Percentiles rank a stretch among this genome's conserved stretches.
Evolutionary conservation across 2,797 vertebrate species (phyloP).

Genomic region (Moxostoma hubbsi): DNA sequence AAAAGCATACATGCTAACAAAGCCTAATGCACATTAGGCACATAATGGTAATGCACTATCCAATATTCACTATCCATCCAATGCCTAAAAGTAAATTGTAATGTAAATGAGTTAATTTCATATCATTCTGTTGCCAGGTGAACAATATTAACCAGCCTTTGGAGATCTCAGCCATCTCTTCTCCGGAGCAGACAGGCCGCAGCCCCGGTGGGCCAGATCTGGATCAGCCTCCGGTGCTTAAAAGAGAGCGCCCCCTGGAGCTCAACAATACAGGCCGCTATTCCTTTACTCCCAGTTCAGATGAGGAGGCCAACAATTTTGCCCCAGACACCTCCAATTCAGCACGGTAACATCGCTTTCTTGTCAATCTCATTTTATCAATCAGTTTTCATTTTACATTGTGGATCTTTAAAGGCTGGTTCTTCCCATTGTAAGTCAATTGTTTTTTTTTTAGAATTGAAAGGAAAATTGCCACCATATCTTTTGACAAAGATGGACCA

Average conservation of each 20-base stretch:
- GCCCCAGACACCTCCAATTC: slow-evolving; percentile 80
- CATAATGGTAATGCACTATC: too few relatives aligned
- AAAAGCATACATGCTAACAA: too few relatives aligned
- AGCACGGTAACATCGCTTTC: slow-evolving; percentile 31
- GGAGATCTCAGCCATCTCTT: slow-evolving; percentile 99
- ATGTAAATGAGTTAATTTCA: neutral
- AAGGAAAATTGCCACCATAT: slow-evolving; percentile 95
- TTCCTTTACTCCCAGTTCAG: slow-evolving; percentile 79
- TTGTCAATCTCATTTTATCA: neutral
- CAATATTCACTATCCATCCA: too few relatives aligned
- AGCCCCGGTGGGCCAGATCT: slow-evolving; percentile 88
- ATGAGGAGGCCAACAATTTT: slow-evolving; percentile 79
- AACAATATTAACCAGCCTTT: slow-evolving; percentile 99
- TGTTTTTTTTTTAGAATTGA: slow-evolving; percentile 83
- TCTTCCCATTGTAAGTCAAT: neutral
- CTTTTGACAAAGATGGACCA: slow-evolving; percentile 89
- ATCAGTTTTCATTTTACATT: too few relatives aligned
- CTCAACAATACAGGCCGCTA: slow-evolving; percentile 75
- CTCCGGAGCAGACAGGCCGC: slow-evolving; percentile 92
- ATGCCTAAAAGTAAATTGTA: too few relatives aligned
- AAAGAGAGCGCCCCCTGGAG: slow-evolving; percentile 91
- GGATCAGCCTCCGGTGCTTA: slow-evolving; percentile 93
- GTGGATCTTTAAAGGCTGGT: neutral
- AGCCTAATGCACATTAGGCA: too few relatives aligned
- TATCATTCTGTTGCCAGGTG: slow-evolving; percentile 77